Base-by-base conservation (phyloP, 2,888 invertebrate genomes). In the Ochlodes sylvanus region DNA sequence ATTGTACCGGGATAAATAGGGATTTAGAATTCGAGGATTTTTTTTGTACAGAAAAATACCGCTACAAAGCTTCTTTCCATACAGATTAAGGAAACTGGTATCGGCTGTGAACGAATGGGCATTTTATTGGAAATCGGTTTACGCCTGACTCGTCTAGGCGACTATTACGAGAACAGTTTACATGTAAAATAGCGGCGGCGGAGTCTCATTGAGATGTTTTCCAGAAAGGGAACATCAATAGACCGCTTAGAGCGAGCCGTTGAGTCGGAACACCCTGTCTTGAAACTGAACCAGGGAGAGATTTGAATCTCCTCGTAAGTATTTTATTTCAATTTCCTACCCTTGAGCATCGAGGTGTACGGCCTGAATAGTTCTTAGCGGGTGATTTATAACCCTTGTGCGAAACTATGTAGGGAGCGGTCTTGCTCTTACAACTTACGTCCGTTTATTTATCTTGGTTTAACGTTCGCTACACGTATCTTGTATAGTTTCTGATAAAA, bases 71-170 rank as follows among this genome's bases (percentile, higher is more conserved):
- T 61, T 73, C 71, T 73, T 76, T 74, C 78, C 70, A 78, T 77
- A 78, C 74, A 79, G 78, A 83, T 81, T 79, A 80, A 81, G 77
- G 71, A 69, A 75, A 75, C 71, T 72, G 74, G 78, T 77, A 81
- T 77, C 69, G 69, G 67, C 63, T 71, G 60, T 69, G 69, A 69
- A 71, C 67, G 67, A 70, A 70, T 72, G 70, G 70, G 61, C 70
- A 71, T 81, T 83, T 85, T 80, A 84, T 83, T 79, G 78, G 76
- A 73, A 79, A 81, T 83, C 79, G 79, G 81, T 81, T 83, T 80
- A 80, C 84, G 84, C 84, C 82, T 78, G 74, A 68, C 77, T 79
- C 80, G 80, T 81, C 80, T 77, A 76, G 73, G 77, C 77, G 76
- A 78, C 81, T 77, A 80, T 84, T 83, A 84, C 81, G 77, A 73